Percentiles rank a stretch among this genome's conserved stretches.
Evolutionary conservation across 2,797 vertebrate genomes (phyloP).

Genomic region (Avahi laniger): DNA sequence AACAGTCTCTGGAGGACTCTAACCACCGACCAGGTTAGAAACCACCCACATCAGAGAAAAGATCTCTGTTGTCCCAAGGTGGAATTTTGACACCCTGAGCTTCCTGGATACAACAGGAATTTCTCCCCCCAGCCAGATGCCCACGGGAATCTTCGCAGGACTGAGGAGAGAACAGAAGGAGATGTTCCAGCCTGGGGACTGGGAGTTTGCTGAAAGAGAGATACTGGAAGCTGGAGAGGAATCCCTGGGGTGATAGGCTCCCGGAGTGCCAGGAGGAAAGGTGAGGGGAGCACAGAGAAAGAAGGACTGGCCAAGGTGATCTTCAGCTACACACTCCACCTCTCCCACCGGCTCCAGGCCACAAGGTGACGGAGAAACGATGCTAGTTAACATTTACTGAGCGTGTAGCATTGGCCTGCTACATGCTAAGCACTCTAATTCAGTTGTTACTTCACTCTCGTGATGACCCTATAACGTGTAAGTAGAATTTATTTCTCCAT

Average conservation of each 20-base stretch:
- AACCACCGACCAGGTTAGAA: background rate
- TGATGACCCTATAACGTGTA: background rate
- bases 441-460: background rate
- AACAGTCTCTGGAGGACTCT: background rate
- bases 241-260: background rate
- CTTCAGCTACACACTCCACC: rapidly evolving
- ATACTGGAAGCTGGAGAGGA: background rate
- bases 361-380: background rate
- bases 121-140: background rate
- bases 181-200: background rate
- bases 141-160: background rate
- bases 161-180: background rate
- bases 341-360: background rate
- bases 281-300: background rate
- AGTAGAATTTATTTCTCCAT: background rate
- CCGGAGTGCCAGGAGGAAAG: background rate
- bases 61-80: background rate
- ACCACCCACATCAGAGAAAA: background rate
- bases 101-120: background rate
- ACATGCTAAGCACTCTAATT: background rate
- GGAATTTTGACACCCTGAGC: background rate
- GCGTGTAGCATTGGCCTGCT: too few species aligned
- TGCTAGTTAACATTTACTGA: background rate
- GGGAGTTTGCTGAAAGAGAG: background rate
- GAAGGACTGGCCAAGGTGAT: background rate